Evolutionary conservation across 2,113 vertebrate species (phyloP), one percentile per base, ranked within the genome.

Genomic region (Thunnus maccoyii): DNA sequence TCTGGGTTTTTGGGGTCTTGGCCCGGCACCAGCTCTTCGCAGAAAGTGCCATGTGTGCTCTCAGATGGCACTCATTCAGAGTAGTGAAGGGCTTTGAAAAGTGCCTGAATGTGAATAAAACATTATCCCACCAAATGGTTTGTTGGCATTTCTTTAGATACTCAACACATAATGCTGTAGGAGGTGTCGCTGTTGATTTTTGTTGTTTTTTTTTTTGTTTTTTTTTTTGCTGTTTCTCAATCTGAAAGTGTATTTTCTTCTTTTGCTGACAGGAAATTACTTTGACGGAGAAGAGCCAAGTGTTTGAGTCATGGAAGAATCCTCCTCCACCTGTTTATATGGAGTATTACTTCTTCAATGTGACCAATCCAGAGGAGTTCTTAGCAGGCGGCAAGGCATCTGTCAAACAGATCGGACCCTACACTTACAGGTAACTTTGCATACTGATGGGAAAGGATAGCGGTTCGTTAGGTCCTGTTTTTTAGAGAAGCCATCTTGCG

Each of bases 311-410:
- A n/a, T 99, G 98, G 98, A 96, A 96, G 93, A 96, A 97, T 58
- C 97, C 98, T 11, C 96, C 98, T 2, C 94, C 97, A 0, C 96
- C 97, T 0, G 96, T 99, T 84, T 97, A 98, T 80, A 96, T 96
- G 94, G 97, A 99, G 94, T 98, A 99, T 94, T 99, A 97, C 92
- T 98, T 99, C 83, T 99, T 99, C 85, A 99, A 99, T 0, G 94
- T 99, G 78, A 96, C 96, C 76, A 99, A 99, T 54, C 96, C 97
- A 20, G 83, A 96, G n/a, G 97, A 96, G 87, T 95, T 99, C 78
- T 82, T 98, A 30, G 83, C 86, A 22, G 98, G 98, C 0, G 95
- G 94, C 65, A 96, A 89, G 75, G 96, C 98, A n/a, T 83, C 89
- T 0, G 91, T 99, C 3, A 93, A 96, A 83, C 96, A 99, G 91